phyloP scores from a whole-genome alignment of 2,888 invertebrate genomes.

The Entomobrya proxima region DNA sequence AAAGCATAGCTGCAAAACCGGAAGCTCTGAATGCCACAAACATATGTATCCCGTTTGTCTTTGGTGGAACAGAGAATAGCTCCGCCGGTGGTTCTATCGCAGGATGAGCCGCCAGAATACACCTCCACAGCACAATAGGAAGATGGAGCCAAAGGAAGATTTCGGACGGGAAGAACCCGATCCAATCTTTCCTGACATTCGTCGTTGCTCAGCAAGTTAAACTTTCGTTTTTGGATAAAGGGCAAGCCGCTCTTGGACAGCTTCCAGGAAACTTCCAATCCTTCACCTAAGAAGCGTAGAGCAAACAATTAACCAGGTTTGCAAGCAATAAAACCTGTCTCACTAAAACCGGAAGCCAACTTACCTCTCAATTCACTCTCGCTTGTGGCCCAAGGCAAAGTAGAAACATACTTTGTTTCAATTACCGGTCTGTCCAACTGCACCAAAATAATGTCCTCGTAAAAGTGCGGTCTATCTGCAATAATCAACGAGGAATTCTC shows the following conservation, averaged over 20 bases:
- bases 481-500: conserved; percentile 42
- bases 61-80: conserved; percentile 30
- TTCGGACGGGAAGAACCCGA: conserved; percentile 26
- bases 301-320: neutral
- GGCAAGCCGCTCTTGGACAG: conserved; percentile 32
- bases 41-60: conserved; percentile 22
- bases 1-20: conserved; percentile 52
- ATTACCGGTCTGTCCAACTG: conserved; percentile 39
- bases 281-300: conserved; percentile 23
- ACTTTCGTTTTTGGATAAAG: conserved; percentile 52
- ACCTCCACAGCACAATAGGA: conserved; percentile 48
- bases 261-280: conserved; percentile 50
- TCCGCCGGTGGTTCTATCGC: conserved; percentile 46
- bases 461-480: conserved; percentile 37
- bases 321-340: neutral
- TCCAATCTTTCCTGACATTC: conserved; percentile 54
- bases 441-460: conserved; percentile 49
- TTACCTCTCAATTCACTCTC: conserved; percentile 42
- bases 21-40: conserved; percentile 55
- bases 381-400: conserved; percentile 16
- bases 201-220: neutral
- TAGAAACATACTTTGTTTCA: conserved; percentile 38
- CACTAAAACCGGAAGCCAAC: neutral
- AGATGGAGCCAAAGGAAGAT: conserved; percentile 21
- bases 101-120: conserved; percentile 44